Base-by-base conservation (phyloP, 2,797 vertebrate species). In the Gymnothorax javanicus region DNA sequence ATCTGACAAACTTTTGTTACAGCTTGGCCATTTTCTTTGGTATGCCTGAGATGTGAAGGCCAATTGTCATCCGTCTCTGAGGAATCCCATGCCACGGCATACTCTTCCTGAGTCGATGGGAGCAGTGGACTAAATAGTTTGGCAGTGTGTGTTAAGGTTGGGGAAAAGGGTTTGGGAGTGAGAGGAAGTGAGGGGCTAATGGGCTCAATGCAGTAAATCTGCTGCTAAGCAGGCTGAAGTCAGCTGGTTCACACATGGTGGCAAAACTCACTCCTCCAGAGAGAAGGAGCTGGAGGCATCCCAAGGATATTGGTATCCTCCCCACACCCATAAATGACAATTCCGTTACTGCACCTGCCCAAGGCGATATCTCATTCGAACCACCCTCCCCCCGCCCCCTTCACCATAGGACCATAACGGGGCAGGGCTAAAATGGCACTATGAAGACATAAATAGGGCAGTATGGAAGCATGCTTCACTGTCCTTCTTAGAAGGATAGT, bases 341-440 rank as follows among this genome's bases (percentile, higher is more conserved):
- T 81, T 81, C 77, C 23, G 77, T 81, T 81, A 81, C 73, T 77
- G 73, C 77, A 54, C 50, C 77, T 56, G 77, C 52, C 77, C 52
- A 54, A 9, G 20, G 52, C 77, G 9, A 52, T 81, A 81, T 81
- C 52, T 56, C 77, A 81, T 56, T 54, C 12, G 6, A 81, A 17
- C 77, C 50, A 52, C 77, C 52, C 15, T 12, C 27, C 27, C 77
- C 52, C 52, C 52, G 33, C 67, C 25, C 0, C 67, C 23, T 25
- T 67, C 17, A 43, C 71, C 43, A 33, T 13, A 75, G 12, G 12
- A 43, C 71, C 77, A 81, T 81, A 54, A 56, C 54, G 23, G 77
- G 52, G 77, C 77, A 81, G 7, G 33, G 20, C 52, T 81, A n/a
- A 56, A 81, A 54, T 81, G 77, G 52, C 54, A n/a, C 77, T 20